phyloP scores from a whole-genome alignment of 2,113 vertebrate species.

The Oryctolagus cuniculus region DNA sequence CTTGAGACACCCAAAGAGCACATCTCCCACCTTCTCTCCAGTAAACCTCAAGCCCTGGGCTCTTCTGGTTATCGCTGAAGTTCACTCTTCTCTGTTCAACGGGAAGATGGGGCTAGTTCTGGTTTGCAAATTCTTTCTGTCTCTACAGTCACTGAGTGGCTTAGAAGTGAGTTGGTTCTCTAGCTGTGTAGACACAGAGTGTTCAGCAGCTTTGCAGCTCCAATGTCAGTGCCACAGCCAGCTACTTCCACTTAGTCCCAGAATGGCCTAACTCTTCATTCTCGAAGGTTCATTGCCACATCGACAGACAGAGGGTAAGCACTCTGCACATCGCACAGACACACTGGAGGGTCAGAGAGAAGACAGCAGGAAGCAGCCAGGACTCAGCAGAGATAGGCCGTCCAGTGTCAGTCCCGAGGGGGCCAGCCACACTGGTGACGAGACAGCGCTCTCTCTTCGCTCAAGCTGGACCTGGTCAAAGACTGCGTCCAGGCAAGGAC shows the following conservation, averaged over 20 bases:
- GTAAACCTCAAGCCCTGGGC: no score
- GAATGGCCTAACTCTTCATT: neutral
- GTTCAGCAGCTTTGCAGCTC: no score
- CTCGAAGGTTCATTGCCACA: neutral
- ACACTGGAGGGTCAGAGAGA: accelerated
- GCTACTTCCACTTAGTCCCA: neutral
- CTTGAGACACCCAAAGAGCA: no score
- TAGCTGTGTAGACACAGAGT: accelerated
- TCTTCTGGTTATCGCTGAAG: neutral
- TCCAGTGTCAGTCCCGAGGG: accelerated
- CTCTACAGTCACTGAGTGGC: neutral
- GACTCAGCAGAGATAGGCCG: neutral
- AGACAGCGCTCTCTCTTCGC: accelerated
- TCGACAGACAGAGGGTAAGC: neutral
- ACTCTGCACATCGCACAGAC: accelerated
- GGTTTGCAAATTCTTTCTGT: neutral
- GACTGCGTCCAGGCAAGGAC: neutral
- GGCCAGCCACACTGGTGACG: accelerated
- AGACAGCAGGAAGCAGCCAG: no score
- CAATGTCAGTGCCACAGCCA: accelerated
- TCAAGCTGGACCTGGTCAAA: neutral
- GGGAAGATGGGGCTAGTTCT: neutral
- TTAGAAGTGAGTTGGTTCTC: neutral
- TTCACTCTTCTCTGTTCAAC: no score
- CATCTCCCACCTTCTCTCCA: neutral